Evolutionary conservation across 2,888 invertebrate genomes (phyloP).

Genomic region (Trachelus troglodyta): DNA sequence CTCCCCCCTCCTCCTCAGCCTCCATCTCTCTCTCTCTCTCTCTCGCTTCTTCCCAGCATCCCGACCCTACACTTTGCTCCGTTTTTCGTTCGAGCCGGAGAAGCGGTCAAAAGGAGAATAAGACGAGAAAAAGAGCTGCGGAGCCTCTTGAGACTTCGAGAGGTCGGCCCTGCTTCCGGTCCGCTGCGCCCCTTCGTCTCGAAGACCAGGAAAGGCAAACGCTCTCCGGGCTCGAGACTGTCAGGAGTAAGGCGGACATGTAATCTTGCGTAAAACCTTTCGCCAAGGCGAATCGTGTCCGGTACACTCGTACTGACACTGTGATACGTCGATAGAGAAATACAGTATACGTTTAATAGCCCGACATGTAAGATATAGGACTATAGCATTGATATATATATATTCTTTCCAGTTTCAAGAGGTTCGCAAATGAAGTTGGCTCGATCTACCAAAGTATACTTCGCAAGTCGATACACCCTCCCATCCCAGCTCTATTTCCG

Average conservation of each 20-base stretch:
- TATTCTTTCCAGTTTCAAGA: not conserved
- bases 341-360: no score
- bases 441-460: not conserved
- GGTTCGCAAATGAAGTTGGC: not conserved
- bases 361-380: no score
- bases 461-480: not conserved
- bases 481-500: not conserved
- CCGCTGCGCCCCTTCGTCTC: not conserved
- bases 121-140: not conserved
- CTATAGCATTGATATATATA: not conserved
- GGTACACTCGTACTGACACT: not conserved
- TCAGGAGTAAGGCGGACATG: not conserved
- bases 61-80: not conserved
- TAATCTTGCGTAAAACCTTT: not conserved
- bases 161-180: not conserved
- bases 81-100: not conserved
- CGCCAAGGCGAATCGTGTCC: not conserved
- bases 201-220: not conserved
- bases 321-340: not conserved
- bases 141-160: not conserved
- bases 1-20: slow-evolving; percentile 22
- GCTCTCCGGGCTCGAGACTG: not conserved
- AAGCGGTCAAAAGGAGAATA: not conserved
- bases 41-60: slow-evolving; percentile 7
- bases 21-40: slow-evolving; percentile 34